These are phyloP conservation scores for Crossocerus cetratus DNA, from an alignment of 2,888 invertebrate genomes.

Conservation along the genomic window DNA sequence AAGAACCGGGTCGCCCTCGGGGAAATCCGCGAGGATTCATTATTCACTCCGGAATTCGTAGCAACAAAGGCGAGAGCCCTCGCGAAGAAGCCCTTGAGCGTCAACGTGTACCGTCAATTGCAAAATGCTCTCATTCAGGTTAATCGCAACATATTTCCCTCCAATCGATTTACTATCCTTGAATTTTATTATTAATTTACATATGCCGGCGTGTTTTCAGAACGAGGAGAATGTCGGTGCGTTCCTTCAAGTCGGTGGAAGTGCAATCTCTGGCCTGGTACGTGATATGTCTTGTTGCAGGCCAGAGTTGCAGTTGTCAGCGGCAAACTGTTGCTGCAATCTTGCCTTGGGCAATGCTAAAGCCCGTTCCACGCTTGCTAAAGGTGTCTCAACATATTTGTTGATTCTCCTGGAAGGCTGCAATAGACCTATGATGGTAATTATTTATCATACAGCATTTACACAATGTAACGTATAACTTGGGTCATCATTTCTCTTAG, in stretches of 20 bases:
- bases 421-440: slow-evolving; percentile 68
- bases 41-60: slow-evolving; percentile 57
- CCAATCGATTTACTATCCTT: no score
- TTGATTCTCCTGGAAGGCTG: slow-evolving; percentile 72
- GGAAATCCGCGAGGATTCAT: slow-evolving; percentile 33
- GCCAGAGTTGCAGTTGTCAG: slow-evolving; percentile 77
- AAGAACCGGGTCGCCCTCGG: slow-evolving; percentile 65
- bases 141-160: no score
- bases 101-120: slow-evolving; percentile 64
- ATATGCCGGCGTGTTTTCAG: slow-evolving; percentile 74
- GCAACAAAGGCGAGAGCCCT: slow-evolving; percentile 56
- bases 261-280: slow-evolving; percentile 78
- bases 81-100: slow-evolving; percentile 60
- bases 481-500: slow-evolving; percentile 54
- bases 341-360: slow-evolving; percentile 78
- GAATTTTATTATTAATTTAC: not conserved
- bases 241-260: slow-evolving; percentile 72
- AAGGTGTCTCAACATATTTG: slow-evolving; percentile 78
- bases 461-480: no score
- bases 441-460: not conserved
- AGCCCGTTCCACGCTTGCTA: slow-evolving; percentile 76
- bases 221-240: slow-evolving; percentile 73
- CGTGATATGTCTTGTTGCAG: slow-evolving; percentile 79
- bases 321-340: slow-evolving; percentile 80
- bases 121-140: slow-evolving; percentile 72